Base-by-base conservation (phyloP, 2,797 vertebrate species). In the Etheostoma nigrum region DNA sequence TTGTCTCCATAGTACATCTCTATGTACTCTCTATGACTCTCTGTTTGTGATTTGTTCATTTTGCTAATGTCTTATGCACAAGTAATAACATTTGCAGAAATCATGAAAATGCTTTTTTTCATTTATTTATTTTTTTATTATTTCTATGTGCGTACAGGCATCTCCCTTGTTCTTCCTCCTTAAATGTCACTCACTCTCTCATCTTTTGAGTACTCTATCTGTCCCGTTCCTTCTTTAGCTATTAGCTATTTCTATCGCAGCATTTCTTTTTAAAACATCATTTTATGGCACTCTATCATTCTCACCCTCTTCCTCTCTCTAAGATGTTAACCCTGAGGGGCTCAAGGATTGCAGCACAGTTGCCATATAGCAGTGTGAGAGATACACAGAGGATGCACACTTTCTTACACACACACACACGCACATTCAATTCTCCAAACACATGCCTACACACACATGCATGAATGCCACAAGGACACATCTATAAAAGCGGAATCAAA, bases 271-370 rank as follows among this genome's bases (percentile, higher is more conserved):
- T 62, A 65, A 78, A 75, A 54, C 52, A 19, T 62, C 30, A 52
- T 78, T 85, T 78, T 79, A 64, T 86, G 68, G 66, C 78, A 45
- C 49, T 79, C 52, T 73, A 47, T 75, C 67, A 72, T 52, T 54
- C 69, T 81, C 65, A 67, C 71, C 19, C 42, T 27, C 15, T 67
- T 61, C 55, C 54, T 62, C 76, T 55, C 52, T 81, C 70, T 76
- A 75, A 72, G 77, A 76, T 70, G 30, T 71, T 63, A 74, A 75
- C 76, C 81, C 82, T n/a, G 45, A 87, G 78, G 83, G 75, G 53
- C 68, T 76, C 7, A 33, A 57, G 59, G 57, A 75, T 27, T 78
- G 74, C 72, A 47, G 77, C 60, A 60, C 1, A 55, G 74, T 72
- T 73, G 72, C 52, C 78, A 79, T 62, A 78, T 79, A 82, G 74